Base-by-base conservation (phyloP, 2,113 vertebrate species). In the Microtus oregoni region DNA sequence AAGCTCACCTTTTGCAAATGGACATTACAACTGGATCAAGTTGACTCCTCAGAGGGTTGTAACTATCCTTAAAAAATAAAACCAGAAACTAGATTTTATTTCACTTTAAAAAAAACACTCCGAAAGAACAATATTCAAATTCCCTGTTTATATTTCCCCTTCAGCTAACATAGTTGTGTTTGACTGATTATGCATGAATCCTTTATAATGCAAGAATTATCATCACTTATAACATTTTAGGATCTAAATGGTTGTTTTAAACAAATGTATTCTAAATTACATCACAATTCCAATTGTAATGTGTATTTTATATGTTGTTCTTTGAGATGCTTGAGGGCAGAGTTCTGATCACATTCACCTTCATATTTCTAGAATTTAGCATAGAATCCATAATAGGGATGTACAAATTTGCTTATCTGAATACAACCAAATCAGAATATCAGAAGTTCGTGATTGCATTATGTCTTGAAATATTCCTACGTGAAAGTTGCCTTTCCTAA, bases 331-430 rank as follows among this genome's bases (percentile, higher is more conserved):
- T 75, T 24, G 22, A 92, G 32, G 32, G 32, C 10, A 81, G 65
- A 94, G 5, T 77, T 88, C 10, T n/a, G 65, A 28, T 50, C 12
- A 58, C 78, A 92, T 55, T 92, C 44, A 67, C 91, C 52, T 67
- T 76, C 30, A 76, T 47, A 30, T 65, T 73, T 35, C n/a, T 13
- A 65, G 38, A 4, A 86, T 73, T 90, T 94, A 89, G 28, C 13
- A 76, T 72, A n/a, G 8, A 76, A 81, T 68, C 35, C 7, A 41
- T 47, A 85, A 52, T 26, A 78, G 11, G 4, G 7, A 0, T 32
- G 52, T 86, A 4, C 44, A 35, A 68, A 78, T 47, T 91, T 96
- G 26, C 72, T 88, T 32, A 3, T 65, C 22, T 52, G 19, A 89
- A 55, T 86, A 67, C 30, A 86, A 77, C 26, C 70, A 32, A 78